A percentile compares a stretch with the other conserved stretches of the same genome.
phyloP scores from a whole-genome alignment of 2,888 invertebrate genomes.

The Ennomos erosarius region DNA sequence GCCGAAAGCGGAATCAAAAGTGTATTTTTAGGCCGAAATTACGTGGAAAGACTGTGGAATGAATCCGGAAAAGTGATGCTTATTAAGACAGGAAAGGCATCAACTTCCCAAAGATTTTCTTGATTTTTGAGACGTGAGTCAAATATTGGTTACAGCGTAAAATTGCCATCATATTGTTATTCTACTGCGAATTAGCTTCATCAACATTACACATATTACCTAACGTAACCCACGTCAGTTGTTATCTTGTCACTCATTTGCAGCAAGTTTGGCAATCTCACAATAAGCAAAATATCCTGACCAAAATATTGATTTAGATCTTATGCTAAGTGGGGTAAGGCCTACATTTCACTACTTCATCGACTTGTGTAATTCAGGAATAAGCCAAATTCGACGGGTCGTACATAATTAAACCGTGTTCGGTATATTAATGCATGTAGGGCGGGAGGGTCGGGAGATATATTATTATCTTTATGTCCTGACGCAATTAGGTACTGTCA shows the following conservation, averaged over 20 bases:
- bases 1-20: too few species aligned
- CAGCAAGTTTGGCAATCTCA: neutral
- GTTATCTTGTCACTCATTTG: slow-evolving; percentile 1
- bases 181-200: too few species aligned
- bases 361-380: slow-evolving; percentile 12
- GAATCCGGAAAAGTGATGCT: too few species aligned
- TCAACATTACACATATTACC: too few species aligned
- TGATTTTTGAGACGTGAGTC: too few species aligned
- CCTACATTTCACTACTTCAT: neutral
- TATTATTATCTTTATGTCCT: slow-evolving; percentile 1
- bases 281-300: neutral
- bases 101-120: too few species aligned
- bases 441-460: slow-evolving; percentile 6
- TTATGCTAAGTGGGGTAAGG: neutral
- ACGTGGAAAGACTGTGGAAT: too few species aligned
- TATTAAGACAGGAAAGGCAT: too few species aligned
- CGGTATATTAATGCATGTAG: slow-evolving; percentile 13
- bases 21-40: too few species aligned
- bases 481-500: neutral
- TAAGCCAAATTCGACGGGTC: slow-evolving; percentile 10
- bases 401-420: slow-evolving; percentile 15
- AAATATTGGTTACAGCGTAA: too few species aligned
- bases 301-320: neutral
- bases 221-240: too few species aligned
- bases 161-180: too few species aligned